Evolutionary conservation across 2,888 invertebrate genomes (phyloP), one percentile per base, ranked within the genome.

Genomic region (Ametastegia equiseti): DNA sequence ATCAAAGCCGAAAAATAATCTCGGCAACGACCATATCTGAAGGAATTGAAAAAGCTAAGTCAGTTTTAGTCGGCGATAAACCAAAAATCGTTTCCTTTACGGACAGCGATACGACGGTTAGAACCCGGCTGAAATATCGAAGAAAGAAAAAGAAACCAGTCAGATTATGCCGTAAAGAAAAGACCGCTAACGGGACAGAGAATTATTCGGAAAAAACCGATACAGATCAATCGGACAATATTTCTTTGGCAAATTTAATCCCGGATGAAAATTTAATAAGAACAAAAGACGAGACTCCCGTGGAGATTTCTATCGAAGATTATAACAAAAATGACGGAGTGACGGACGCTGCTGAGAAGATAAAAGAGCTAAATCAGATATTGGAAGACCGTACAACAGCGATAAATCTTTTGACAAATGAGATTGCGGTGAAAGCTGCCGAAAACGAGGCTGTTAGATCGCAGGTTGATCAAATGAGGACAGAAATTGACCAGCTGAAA

Each of bases 331-430:
- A 50, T 4, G 27, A 15, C 5, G 19, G 9, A 75, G 13, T 9
- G 9, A 54, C n/a, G n/a, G 75, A 75, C 45, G 23, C 33, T 1
- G 81, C 80, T 71, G 36, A 78, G 13, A 88, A 87, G 78, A 86
- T 88, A 60, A 82, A 83, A n/a, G 88, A 86, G 63, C 71, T 90
- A 15, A 87, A 88, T 84, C 33, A 82, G 42, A 87, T 90, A 69
- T 82, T 90, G 60, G 85, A 87, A 13, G 89, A 90, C n/a, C 86
- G 88, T 63, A 83, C 86, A 15, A 67, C 81, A 1, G 84, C 85
- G 9, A 89, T 90, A 5, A 88, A 88, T 79, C 36, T 83, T 0
- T 82, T 90, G 69, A 88, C 87, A 9, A 81, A 81, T 27, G 88
- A 89, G 81, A 80, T 89, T 5, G 82, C 81, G 1, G 80, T 80